phyloP scores from a whole-genome alignment of 2,113 vertebrate species.

The Nycticryphes semicollaris region DNA sequence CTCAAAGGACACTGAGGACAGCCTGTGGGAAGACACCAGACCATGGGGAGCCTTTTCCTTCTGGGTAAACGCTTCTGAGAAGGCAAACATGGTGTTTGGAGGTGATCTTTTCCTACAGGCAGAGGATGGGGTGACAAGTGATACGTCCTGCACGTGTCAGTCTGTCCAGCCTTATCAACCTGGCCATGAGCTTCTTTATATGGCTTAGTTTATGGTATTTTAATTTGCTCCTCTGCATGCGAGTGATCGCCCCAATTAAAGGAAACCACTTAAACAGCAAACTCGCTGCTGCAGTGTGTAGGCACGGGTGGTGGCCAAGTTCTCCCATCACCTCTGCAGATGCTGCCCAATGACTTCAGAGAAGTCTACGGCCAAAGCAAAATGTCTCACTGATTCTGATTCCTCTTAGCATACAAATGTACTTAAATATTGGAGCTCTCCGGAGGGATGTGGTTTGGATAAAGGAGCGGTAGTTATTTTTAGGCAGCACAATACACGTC shows the following conservation, averaged over 20 bases:
- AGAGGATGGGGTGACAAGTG: neutral
- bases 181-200: neutral
- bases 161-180: neutral
- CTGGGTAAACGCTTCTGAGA: neutral
- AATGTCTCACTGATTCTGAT: constrained; percentile 37
- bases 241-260: neutral
- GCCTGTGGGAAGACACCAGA: neutral
- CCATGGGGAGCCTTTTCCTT: neutral
- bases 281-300: neutral
- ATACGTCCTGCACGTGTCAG: neutral
- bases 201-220: neutral
- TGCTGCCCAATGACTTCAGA: neutral
- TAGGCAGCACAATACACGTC: constrained; percentile 54
- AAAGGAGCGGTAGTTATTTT: constrained; percentile 44
- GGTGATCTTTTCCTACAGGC: neutral
- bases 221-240: neutral
- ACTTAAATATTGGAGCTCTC: constrained; percentile 25
- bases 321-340: neutral
- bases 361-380: neutral
- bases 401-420: constrained; percentile 26
- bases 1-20: neutral
- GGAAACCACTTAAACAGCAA: neutral
- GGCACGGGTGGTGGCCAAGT: neutral
- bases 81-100: neutral
- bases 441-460: constrained; percentile 52